phyloP scores from a whole-genome alignment of 2,797 vertebrate species.

The Sebastes alutus region DNA sequence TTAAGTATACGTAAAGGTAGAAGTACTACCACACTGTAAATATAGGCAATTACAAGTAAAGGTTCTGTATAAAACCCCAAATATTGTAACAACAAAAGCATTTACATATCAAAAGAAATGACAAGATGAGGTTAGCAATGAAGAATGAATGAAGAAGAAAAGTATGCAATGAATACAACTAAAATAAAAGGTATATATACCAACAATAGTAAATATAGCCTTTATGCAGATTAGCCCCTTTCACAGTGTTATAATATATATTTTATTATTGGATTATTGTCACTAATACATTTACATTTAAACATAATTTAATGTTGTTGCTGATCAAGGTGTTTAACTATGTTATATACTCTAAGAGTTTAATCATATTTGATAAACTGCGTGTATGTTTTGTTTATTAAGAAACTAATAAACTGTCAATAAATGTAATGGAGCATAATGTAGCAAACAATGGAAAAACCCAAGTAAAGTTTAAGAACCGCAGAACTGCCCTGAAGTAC shows the following conservation, averaged over 20 bases:
- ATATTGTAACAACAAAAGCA: not conserved
- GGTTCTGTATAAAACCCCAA: not conserved
- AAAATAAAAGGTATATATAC: not conserved
- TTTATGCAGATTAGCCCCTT: too few species aligned
- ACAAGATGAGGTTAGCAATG: not conserved
- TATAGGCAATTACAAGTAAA: not conserved
- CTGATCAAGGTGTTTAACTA: not conserved
- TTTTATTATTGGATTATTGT: not conserved
- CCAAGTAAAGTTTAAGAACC: not conserved
- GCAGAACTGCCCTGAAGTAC: not conserved
- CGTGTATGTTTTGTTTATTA: not conserved
- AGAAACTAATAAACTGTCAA: not conserved
- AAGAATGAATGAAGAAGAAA: too few species aligned
- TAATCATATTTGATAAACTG: not conserved
- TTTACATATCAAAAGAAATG: not conserved
- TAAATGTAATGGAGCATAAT: not conserved
- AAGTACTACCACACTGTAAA: not conserved
- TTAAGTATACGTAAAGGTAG: not conserved
- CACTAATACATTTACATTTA: not conserved
- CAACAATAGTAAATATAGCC: not conserved
- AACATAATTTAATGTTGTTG: not conserved
- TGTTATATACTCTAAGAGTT: too few species aligned
- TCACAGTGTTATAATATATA: not conserved
- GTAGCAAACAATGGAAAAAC: not conserved
- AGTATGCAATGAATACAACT: not conserved